Percentiles rank a stretch among this genome's conserved stretches.
Conservation (phyloP, 64 coral and sea anemone genomes). For the Actinia equina region DNA sequence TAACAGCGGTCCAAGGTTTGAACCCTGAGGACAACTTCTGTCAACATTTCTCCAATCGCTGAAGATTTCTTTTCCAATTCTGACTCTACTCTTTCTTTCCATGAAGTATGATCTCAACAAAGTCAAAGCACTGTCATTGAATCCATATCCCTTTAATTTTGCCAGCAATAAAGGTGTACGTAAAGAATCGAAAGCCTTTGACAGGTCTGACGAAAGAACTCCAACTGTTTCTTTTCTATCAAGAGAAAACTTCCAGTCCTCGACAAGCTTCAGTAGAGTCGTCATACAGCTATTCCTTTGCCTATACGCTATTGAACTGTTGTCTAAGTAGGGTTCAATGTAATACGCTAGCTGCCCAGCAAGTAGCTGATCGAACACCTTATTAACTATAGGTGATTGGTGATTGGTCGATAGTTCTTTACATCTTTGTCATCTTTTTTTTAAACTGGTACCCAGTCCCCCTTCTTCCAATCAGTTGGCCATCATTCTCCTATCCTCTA, state of each 20-base stretch:
- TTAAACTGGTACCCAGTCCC: too few relatives aligned
- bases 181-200: neutral
- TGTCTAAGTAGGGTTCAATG: neutral
- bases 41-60: neutral
- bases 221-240: slow-evolving; percentile 9
- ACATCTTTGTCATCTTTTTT: too few relatives aligned
- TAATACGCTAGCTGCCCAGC: too few relatives aligned
- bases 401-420: too few relatives aligned
- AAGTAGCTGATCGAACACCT: too few relatives aligned
- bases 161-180: slow-evolving; percentile 4
- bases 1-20: neutral
- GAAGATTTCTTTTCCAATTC: neutral
- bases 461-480: too few relatives aligned
- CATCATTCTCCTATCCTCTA: too few relatives aligned
- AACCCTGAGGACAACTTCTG: slow-evolving; percentile 3
- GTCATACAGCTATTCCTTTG: slow-evolving; percentile 25
- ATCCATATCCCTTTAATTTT: slow-evolving; percentile 14
- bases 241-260: slow-evolving; percentile 19
- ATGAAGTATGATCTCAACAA: slow-evolving; percentile 15
- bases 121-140: neutral
- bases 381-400: too few relatives aligned
- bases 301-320: neutral
- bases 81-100: neutral
- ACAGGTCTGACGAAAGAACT: slow-evolving; percentile 5
- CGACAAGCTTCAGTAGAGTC: slow-evolving; percentile 16